Base-by-base conservation (phyloP, 2,888 invertebrate species). In the Lordiphosa fenestrarum region DNA sequence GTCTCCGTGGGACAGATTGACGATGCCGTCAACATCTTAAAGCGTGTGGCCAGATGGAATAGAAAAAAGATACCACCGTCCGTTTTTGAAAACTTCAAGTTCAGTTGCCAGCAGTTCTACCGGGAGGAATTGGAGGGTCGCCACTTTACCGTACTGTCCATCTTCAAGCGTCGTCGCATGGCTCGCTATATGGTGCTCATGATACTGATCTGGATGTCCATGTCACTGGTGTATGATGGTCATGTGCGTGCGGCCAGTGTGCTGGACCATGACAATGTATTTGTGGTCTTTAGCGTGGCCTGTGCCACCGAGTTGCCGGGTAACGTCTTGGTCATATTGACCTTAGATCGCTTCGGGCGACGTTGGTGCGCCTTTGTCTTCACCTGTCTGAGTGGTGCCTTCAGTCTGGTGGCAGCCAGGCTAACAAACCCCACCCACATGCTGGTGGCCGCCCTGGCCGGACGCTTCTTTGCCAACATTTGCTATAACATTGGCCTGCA, bases 401-500 rank as follows among this genome's bases (percentile, higher is more conserved):
- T 96, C 90, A 95, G 95, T 88, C 89, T 96, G 7, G 88, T 95
- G 50, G 95, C 95, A 3, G 94, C 94, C 0, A 90, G 92, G 37
- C 93, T 95, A 0, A 94, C 94, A 2, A 88, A 92, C 56, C 93
- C 94, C 40, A 91, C 92, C 3, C 92, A 93, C 1, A 93, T 95
- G 49, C 94, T 95, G 0, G 91, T 93, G 0, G 89, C 95, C 21
- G 96, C 96, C 0, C 94, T 97, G 68, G 90, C 94, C 46, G 96
- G 96, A 3, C 91, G 97, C 21, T 96, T 96, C 71, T 94, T 95
- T 69, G 94, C 96, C n/a, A 96, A 96, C 87, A 95, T 96, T 49
- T 95, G 96, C 0, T 96, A 96, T 89, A 96, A 96, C 88, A 96
- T 97, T 66, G 96, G 96, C 0, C 91, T 97, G 0, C 96, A 96